phyloP scores from a whole-genome alignment of 2,797 vertebrate species.

The Artibeus jamaicensis region DNA sequence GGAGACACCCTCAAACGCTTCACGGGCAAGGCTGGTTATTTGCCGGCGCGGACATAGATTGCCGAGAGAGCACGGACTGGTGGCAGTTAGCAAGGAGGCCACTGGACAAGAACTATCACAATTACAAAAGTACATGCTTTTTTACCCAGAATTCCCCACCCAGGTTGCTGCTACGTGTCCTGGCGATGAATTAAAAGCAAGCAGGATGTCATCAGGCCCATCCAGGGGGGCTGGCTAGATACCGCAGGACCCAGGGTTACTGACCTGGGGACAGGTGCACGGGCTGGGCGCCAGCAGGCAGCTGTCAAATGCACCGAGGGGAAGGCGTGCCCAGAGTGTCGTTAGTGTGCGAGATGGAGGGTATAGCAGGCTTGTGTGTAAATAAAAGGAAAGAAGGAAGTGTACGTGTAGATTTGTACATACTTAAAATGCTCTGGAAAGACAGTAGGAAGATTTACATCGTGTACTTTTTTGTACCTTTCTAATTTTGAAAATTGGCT shows the following conservation, averaged over 20 bases:
- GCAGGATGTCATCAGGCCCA: too few species aligned
- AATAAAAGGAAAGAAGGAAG: not conserved
- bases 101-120: not conserved
- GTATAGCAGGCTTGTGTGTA: not conserved
- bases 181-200: not conserved
- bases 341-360: not conserved
- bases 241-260: not conserved
- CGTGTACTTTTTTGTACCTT: not conserved
- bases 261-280: not conserved
- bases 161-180: not conserved
- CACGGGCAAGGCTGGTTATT: not conserved
- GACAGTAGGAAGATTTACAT: not conserved
- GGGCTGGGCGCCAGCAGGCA: fast-evolving
- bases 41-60: not conserved
- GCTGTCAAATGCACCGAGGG: not conserved
- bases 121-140: not conserved
- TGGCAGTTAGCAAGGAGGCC: not conserved
- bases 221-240: not conserved
- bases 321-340: not conserved
- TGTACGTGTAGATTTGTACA: not conserved
- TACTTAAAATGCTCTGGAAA: not conserved
- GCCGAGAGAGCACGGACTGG: not conserved
- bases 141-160: not conserved
- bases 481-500: slow-evolving; percentile 7
- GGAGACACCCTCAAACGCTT: not conserved